Base-by-base conservation (phyloP, 2,888 invertebrate species). In the Mythimna loreyi region DNA sequence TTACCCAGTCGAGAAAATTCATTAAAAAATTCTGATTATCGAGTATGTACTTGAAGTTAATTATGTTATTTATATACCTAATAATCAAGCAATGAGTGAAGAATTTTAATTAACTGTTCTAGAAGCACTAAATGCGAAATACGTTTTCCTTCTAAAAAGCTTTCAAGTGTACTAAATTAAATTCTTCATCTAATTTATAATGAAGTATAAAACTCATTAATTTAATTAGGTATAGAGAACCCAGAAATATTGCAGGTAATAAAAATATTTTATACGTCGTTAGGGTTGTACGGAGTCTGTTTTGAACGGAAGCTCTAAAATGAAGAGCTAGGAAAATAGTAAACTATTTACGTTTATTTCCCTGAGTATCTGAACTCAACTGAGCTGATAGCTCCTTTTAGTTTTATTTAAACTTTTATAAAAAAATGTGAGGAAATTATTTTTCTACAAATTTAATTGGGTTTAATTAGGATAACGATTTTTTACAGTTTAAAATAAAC, bases 181-280 rank as follows among this genome's bases (percentile, higher is more conserved):
- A 75, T 70, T 63, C 58, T 63, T 57, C 40, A 23, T 60, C 25
- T 60, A 60, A 60, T 56, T 78, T 64, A 71, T 53, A 55, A 30
- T 45, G 49, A 78, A 72, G 52, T 66, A 40, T 58, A 72, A 65
- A 75, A 61, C 43, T 61, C 72, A 23, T 61, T 61, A 47, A 73
- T 67, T 76, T 52, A 64, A 76, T 64, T 67, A 73, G 68, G 16
- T 79, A 45, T 57, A 61, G 74, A 64, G 60, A 63, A 62, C 16
- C 63, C 21, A 58, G 60, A 64, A 67, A 63, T 73, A 73, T 43
- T 66, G 59, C 62, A 53, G 67, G 79, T 55, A 57, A 52, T 78
- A 56, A 59, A 76, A 64, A 79, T 64, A 50, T 79, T 79, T 67
- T 64, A 67, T 49, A 7, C 30, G 40, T 40, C 0, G 6, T 23